A percentile compares a stretch with the other conserved stretches of the same genome.
Evolutionary conservation across 1,140 invertebrate species (phyloP).

Genomic region (Drosophila ananassae): DNA sequence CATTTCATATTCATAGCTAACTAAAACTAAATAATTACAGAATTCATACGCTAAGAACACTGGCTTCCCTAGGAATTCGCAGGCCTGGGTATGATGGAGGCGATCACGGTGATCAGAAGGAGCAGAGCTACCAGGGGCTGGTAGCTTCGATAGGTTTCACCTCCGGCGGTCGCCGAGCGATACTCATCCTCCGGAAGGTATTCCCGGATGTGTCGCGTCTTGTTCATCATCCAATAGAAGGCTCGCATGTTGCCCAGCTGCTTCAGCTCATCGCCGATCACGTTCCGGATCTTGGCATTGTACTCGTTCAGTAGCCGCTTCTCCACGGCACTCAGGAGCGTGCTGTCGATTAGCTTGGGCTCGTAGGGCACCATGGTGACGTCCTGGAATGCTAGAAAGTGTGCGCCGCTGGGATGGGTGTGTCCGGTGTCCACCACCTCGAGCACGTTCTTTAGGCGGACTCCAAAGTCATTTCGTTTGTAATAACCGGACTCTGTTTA

Average conservation of each 20-base stretch:
- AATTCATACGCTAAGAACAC: conserved; percentile 26
- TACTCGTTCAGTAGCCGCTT: conserved; percentile 91
- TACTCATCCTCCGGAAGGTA: conserved; percentile 81
- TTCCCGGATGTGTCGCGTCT: conserved; percentile 89
- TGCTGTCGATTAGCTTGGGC: conserved; percentile 93
- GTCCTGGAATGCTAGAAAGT: conserved; percentile 90
- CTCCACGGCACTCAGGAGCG: conserved; percentile 90
- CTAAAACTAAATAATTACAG: conserved; percentile 65
- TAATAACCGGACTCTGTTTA: conserved; percentile 91
- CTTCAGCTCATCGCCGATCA: conserved; percentile 90
- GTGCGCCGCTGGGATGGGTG: conserved; percentile 84
- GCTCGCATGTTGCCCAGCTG: conserved; percentile 87
- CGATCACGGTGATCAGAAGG: conserved; percentile 14
- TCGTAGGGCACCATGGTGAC: conserved; percentile 97
- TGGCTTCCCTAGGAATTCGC: conserved; percentile 5
- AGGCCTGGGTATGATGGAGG: conserved; percentile 5
- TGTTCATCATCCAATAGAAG: conserved; percentile 92
- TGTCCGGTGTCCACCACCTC: conserved; percentile 89
- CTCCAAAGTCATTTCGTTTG: conserved; percentile 93
- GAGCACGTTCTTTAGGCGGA: conserved; percentile 96
- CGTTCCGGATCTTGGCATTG: conserved; percentile 88
- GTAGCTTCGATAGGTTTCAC: not conserved
- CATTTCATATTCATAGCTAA: conserved; percentile 67
- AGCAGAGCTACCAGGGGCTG: conserved; percentile 9
- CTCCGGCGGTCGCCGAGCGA: conserved; percentile 53